Conservation (phyloP, 1,140 invertebrate genomes). For the Pinna nobilis region DNA sequence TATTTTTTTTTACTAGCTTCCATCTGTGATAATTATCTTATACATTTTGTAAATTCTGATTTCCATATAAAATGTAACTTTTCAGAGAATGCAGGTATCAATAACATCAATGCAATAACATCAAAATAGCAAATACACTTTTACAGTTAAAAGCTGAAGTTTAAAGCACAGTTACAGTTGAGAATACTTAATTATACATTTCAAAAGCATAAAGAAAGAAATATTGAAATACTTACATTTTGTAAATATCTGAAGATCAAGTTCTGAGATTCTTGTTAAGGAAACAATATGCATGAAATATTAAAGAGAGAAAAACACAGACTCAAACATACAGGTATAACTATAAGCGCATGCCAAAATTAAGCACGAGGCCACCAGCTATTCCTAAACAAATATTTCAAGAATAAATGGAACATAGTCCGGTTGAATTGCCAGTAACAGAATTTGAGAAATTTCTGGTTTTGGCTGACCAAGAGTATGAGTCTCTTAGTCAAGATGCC, state of each 20-base stretch:
- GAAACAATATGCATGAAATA: too few relatives aligned
- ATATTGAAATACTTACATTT: conserved; percentile 72
- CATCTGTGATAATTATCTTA: not conserved
- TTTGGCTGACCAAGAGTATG: too few relatives aligned
- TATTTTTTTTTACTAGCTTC: too few relatives aligned
- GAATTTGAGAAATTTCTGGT: too few relatives aligned
- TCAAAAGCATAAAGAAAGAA: conserved; percentile 10
- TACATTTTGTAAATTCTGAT: not conserved
- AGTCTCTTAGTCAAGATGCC: too few relatives aligned
- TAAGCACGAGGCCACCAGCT: too few relatives aligned
- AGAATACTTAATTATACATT: conserved; percentile 1
- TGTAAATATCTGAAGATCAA: conserved; percentile 77
- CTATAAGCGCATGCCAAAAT: too few relatives aligned
- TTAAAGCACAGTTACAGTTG: not conserved
- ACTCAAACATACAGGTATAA: too few relatives aligned
- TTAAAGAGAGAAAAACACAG: too few relatives aligned
- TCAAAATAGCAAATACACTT: not conserved
- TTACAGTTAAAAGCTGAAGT: not conserved
- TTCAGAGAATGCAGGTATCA: not conserved
- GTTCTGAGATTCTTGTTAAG: conserved; percentile 69
- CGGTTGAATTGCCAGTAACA: too few relatives aligned
- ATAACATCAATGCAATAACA: not conserved
- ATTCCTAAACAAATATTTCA: too few relatives aligned
- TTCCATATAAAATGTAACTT: not conserved
- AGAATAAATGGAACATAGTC: too few relatives aligned